These are phyloP conservation scores for Novumbra hubbsi DNA, from an alignment of 2,797 vertebrate species.

Conservation along the genomic window DNA sequence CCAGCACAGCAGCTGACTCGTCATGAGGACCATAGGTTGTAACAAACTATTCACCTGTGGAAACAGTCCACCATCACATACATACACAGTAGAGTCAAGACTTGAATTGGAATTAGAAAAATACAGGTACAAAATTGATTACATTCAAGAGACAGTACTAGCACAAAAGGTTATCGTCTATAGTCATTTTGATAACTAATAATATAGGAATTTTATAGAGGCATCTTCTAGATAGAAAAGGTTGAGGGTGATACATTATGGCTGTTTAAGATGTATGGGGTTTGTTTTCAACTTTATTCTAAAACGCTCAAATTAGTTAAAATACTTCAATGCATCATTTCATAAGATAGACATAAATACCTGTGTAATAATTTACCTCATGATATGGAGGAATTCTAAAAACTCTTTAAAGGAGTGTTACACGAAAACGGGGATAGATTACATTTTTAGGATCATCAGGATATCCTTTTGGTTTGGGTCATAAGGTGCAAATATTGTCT, in stretches of 20 bases:
- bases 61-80: conserved; percentile 74
- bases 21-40: conserved; percentile 60
- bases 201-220: conserved; percentile 80
- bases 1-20: conserved; percentile 56
- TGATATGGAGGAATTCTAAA: conserved; percentile 15
- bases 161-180: conserved; percentile 78
- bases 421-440: conserved; percentile 49
- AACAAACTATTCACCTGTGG: conserved; percentile 63
- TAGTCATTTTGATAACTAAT: conserved; percentile 77
- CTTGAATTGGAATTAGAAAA: conserved; percentile 80
- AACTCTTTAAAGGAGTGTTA: conserved; percentile 12
- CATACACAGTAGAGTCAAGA: conserved; percentile 78
- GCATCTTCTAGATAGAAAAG: conserved; percentile 78
- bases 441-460: conserved; percentile 62
- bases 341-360: conserved; percentile 20
- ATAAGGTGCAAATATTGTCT: conserved; percentile 80
- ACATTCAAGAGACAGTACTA: conserved; percentile 86
- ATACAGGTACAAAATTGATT: conserved; percentile 86
- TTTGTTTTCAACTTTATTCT: conserved; percentile 62
- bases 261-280: conserved; percentile 62
- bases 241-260: conserved; percentile 61
- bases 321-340: conserved; percentile 34
- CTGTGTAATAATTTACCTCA: conserved; percentile 28
- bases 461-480: conserved; percentile 74
- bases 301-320: conserved; percentile 39